Evolutionary conservation across 1,140 invertebrate species (phyloP), one percentile per base, ranked within the genome.

Genomic region (Rhagoletis zephyria): DNA sequence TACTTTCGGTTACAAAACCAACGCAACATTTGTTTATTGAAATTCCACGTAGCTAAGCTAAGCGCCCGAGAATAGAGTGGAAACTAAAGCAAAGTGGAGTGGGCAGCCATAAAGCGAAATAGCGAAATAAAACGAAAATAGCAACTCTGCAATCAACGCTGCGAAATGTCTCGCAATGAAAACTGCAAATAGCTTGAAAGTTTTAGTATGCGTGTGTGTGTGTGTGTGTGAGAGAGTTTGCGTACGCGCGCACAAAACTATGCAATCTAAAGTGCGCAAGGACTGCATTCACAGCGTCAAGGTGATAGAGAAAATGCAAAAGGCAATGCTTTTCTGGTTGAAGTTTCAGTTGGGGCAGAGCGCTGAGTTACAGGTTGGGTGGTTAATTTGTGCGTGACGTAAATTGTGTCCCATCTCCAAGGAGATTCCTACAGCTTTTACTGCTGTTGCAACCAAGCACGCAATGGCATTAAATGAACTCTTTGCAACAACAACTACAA

Each of bases 341-440:
- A 12, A 14, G 9, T 63, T 16, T 14, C 16, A 1, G 61, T 16
- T 63, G 61, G n/a, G 12, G 61, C 9, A 30, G 30, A 30, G 30
- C 9, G 61, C 12, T 16, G n/a, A 0, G 61, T 63, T 63, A 6
- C 4, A 63, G 3, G 5, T 12, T 63, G n/a, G 12, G 61, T 14
- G 61, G 61, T 56, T 14, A 30, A 63, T 14, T 63, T 63, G 61
- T 63, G 70, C 14, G 70, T 48, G 70, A 74, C 70, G 70, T 14
- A 74, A 74, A 74, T 74, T 74, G 70, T 74, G 70, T 74, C 70
- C 16, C 45, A 48, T 48, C 70, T 74, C 70, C 16, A 74, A 74
- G 70, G 45, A 74, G 48, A 48, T 74, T 45, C 70, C 30, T 30
- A 30, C 40, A 51, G 70, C 70, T 74, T 74, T 74, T 74, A 48